phyloP scores from a whole-genome alignment of 2,797 vertebrate genomes.

The Hoplostethus atlanticus region DNA sequence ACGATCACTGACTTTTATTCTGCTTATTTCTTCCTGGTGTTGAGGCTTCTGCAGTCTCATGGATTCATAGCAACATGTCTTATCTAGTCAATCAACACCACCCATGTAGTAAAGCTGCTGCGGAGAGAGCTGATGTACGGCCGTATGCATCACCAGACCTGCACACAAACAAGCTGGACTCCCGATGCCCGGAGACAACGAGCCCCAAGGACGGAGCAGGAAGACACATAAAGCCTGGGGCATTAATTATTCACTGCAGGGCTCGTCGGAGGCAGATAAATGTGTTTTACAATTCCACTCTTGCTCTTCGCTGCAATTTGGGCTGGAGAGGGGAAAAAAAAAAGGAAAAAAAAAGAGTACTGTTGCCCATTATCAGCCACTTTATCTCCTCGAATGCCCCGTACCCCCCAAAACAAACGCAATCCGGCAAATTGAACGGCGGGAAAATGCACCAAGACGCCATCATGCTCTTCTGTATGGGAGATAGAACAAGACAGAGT shows the following conservation, averaged over 20 bases:
- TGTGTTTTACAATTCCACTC: constrained; percentile 69
- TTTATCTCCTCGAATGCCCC: constrained; percentile 61
- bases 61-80: constrained; percentile 18
- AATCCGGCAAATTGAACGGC: constrained; percentile 31
- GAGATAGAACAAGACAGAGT: constrained; percentile 5
- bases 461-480: constrained; percentile 3
- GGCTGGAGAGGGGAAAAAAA: constrained; percentile 32
- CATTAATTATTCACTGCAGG: constrained; percentile 79
- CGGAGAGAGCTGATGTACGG: constrained; percentile 18
- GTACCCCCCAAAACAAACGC: constrained; percentile 48
- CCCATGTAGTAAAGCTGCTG: constrained; percentile 29
- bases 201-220: constrained; percentile 64
- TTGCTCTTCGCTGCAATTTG: constrained; percentile 58
- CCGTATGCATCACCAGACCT: constrained; percentile 5
- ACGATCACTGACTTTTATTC: constrained; percentile 26
- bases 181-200: constrained; percentile 42
- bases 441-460: constrained; percentile 1
- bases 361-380: constrained; percentile 65
- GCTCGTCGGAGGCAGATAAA: constrained; percentile 71
- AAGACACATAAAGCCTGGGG: constrained; percentile 55
- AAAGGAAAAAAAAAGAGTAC: constrained; percentile 17
- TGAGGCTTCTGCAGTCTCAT: neutral
- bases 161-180: constrained; percentile 14
- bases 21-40: constrained; percentile 41
- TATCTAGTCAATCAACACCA: constrained; percentile 8